Evolutionary conservation across 2,797 vertebrate species (phyloP).

Genomic region (Gobio occitaniae): DNA sequence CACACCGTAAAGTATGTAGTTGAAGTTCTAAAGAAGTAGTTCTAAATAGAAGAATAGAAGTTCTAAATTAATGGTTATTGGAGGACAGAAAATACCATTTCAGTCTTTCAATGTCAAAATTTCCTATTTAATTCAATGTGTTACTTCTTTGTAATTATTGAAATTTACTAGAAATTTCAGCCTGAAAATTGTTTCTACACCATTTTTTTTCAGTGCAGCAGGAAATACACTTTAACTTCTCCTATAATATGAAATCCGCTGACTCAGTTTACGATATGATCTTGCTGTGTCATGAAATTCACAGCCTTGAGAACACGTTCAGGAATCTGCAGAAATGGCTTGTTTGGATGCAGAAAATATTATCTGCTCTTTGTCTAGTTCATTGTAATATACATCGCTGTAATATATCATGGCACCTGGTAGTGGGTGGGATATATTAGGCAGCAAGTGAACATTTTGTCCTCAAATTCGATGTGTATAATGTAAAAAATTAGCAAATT

Average conservation of each 20-base stretch:
- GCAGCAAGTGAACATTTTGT: no score
- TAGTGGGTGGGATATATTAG: no score
- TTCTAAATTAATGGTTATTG: background rate
- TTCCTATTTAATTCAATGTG: background rate
- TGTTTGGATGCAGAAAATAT: background rate
- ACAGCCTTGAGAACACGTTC: background rate
- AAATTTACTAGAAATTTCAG: background rate
- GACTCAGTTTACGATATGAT: background rate
- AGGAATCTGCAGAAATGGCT: background rate
- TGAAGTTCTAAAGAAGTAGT: background rate
- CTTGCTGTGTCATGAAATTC: constrained; percentile 4
- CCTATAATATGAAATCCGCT: background rate
- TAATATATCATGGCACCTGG: no score
- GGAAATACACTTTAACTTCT: background rate
- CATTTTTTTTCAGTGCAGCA: background rate
- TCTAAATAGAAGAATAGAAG: background rate
- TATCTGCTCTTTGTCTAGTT: background rate
- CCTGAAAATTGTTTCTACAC: background rate
- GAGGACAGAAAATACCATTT: background rate
- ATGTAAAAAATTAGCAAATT: no score
- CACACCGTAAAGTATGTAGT: background rate
- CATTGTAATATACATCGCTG: background rate
- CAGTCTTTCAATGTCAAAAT: background rate
- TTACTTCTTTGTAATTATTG: background rate
- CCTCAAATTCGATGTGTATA: no score